These are phyloP conservation scores for Copidosoma floridanum DNA, from an alignment of 1,140 invertebrate genomes.

Conservation along the genomic window DNA sequence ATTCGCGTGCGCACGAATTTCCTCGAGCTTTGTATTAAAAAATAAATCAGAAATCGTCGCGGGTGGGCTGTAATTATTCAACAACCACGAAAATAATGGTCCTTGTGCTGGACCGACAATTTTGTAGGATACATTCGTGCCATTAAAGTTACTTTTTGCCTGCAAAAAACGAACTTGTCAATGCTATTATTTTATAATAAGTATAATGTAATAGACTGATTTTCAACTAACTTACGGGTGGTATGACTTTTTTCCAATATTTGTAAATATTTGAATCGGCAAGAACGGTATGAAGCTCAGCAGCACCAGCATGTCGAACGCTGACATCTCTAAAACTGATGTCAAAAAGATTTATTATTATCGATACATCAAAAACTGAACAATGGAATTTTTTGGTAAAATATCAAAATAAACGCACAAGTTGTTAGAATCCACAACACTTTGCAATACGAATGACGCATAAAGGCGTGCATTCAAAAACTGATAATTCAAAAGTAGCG, in stretches of 20 bases:
- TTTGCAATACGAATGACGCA: conserved; percentile 36
- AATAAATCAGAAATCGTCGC: conserved; percentile 20
- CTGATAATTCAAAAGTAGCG: conserved; percentile 25
- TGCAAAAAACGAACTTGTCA: conserved; percentile 21
- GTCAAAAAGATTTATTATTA: background rate
- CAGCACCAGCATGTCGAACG: conserved; percentile 36
- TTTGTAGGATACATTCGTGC: conserved; percentile 35
- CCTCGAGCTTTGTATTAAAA: conserved; percentile 34
- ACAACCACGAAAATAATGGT: conserved; percentile 33
- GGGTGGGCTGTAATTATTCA: conserved; percentile 29
- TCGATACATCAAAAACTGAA: background rate
- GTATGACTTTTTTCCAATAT: conserved; percentile 32
- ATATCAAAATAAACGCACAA: conserved; percentile 29
- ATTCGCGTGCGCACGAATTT: conserved; percentile 31
- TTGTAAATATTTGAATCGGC: conserved; percentile 37
- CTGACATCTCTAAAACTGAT: conserved; percentile 40
- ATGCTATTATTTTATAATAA: background rate
- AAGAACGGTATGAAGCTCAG: conserved; percentile 27
- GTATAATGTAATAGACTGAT: background rate
- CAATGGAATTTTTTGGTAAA: background rate
- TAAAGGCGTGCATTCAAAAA: conserved; percentile 38
- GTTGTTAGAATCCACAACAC: conserved; percentile 35
- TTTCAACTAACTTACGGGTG: conserved; percentile 27
- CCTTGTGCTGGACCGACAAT: conserved; percentile 33
- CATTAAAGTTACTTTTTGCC: conserved; percentile 32